Conservation (phyloP, 2,113 vertebrate species). For the Recurvirostra avosetta region DNA sequence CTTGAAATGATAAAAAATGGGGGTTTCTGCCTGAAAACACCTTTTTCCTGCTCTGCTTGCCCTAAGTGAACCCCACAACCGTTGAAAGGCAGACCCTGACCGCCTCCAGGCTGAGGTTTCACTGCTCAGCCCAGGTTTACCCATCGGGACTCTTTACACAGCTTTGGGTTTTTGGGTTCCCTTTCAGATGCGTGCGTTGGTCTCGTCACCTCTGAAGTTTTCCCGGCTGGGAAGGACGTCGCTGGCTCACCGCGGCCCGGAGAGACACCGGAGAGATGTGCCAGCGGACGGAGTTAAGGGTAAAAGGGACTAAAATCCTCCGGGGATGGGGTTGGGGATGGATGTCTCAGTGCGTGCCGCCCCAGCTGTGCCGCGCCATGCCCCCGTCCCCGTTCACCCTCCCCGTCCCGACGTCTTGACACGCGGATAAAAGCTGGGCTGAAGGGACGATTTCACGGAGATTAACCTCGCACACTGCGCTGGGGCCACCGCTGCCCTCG, state of each 20-base stretch:
- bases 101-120: background rate
- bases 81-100: too few relatives aligned
- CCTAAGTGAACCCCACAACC: background rate
- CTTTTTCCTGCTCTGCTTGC: background rate
- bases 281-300: background rate
- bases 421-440: background rate
- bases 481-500: background rate
- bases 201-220: rapidly evolving
- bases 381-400: too few relatives aligned
- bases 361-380: background rate
- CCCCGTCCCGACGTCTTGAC: background rate
- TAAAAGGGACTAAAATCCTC: background rate
- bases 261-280: background rate
- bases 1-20: background rate
- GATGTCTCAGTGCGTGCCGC: background rate
- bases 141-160: background rate
- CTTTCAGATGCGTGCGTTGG: rapidly evolving
- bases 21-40: background rate
- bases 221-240: rapidly evolving
- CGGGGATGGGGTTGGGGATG: background rate
- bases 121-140: background rate
- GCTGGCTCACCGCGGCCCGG: rapidly evolving
- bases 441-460: background rate
- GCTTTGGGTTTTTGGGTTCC: background rate
- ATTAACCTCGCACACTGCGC: background rate